phyloP scores from a whole-genome alignment of 2,113 vertebrate species.

The Numenius arquata region DNA sequence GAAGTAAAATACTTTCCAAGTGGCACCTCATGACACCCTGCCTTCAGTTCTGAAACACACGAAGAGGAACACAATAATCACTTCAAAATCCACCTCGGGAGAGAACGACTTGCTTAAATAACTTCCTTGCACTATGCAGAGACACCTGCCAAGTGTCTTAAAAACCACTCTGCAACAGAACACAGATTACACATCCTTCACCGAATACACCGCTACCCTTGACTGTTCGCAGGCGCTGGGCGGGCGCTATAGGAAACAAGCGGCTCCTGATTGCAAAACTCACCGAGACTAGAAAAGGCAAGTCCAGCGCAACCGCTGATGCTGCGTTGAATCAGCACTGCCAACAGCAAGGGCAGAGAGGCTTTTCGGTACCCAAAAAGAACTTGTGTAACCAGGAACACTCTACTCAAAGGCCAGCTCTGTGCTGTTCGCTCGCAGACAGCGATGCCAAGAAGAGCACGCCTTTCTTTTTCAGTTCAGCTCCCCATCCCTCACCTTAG shows the following conservation, averaged over 20 bases:
- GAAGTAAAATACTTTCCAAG: not conserved
- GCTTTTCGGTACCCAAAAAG: not conserved
- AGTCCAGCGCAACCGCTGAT: not conserved
- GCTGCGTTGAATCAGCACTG: not conserved
- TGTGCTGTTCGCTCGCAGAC: not conserved
- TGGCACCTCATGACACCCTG: not conserved
- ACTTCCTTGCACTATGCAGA: not conserved
- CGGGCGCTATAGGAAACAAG: not conserved
- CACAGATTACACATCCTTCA: not conserved
- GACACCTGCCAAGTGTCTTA: not conserved
- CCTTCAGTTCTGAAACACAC: not conserved
- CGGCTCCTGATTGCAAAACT: not conserved
- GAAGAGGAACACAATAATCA: not conserved
- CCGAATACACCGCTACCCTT: not conserved
- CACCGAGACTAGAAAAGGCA: not conserved
- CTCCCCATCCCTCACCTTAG: not conserved
- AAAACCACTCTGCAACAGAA: not conserved
- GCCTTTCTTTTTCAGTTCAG: not conserved
- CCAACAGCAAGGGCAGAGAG: not conserved
- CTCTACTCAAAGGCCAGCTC: not conserved
- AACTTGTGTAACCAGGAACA: not conserved
- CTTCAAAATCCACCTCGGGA: not conserved
- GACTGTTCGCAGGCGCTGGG: not conserved
- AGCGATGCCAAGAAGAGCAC: accelerated
- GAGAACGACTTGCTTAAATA: not conserved